phyloP scores from a whole-genome alignment of 1,140 invertebrate species.

The Pinna nobilis region DNA sequence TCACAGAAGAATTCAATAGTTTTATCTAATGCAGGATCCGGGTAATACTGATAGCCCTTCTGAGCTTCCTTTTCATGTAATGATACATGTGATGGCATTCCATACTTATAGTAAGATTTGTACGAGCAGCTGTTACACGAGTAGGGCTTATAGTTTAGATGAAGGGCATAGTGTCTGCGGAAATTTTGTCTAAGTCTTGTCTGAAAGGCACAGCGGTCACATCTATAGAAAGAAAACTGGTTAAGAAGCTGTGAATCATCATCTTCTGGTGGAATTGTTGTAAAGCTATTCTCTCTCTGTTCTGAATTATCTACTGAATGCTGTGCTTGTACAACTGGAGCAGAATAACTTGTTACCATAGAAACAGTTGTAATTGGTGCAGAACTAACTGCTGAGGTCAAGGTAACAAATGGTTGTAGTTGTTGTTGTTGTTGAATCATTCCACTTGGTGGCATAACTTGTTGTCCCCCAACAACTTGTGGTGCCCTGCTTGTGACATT shows the following conservation, averaged over 20 bases:
- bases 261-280: background rate
- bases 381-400: background rate
- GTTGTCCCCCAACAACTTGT: no score
- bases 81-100: background rate
- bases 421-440: no score
- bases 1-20: background rate
- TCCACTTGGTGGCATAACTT: no score
- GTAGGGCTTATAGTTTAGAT: constrained; percentile 16
- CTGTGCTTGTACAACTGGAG: no score
- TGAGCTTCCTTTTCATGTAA: background rate
- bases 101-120: constrained; percentile 14
- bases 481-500: no score
- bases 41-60: background rate
- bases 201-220: constrained; percentile 11
- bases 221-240: constrained; percentile 7
- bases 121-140: background rate
- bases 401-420: no score
- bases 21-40: constrained; percentile 5
- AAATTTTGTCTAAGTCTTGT: constrained; percentile 18
- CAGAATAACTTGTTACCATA: background rate
- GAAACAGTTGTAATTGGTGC: background rate
- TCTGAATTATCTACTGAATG: background rate
- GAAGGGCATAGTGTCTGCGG: constrained; percentile 13
- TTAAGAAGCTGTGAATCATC: no score
- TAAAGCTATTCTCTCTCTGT: background rate